phyloP scores from a whole-genome alignment of 2,888 invertebrate species.

The Plagodis pulveraria region DNA sequence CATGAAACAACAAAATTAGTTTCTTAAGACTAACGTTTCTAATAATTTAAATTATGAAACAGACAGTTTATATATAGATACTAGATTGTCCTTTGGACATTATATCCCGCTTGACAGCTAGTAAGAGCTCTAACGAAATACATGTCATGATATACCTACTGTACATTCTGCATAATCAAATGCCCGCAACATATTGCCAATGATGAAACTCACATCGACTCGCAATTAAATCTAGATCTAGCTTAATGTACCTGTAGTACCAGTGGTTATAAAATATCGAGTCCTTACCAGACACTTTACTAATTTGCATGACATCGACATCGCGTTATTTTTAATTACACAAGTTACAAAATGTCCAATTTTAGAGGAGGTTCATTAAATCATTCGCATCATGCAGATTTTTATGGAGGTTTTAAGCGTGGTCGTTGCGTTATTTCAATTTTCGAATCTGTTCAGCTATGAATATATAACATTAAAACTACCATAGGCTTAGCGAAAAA shows the following conservation, averaged over 20 bases:
- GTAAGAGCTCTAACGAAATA: neutral
- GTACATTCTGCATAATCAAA: slow-evolving; percentile 15
- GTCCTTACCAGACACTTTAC: slow-evolving; percentile 45
- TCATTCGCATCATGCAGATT: slow-evolving; percentile 1
- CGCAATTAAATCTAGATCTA: slow-evolving; percentile 42
- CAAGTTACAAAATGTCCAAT: slow-evolving; percentile 20
- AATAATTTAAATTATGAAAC: too few relatives aligned
- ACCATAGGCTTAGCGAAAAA: too few relatives aligned
- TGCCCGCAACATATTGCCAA: slow-evolving; percentile 32
- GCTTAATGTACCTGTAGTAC: slow-evolving; percentile 26
- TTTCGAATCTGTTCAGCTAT: neutral
- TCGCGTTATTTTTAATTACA: slow-evolving; percentile 14
- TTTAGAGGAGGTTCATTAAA: slow-evolving; percentile 15
- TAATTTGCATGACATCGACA: slow-evolving; percentile 47
- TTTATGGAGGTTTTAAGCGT: too few relatives aligned
- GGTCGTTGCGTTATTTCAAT: slow-evolving; percentile 7
- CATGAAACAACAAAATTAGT: too few relatives aligned
- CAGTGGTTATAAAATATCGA: slow-evolving; percentile 36
- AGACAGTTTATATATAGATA: too few relatives aligned
- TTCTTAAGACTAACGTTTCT: too few relatives aligned
- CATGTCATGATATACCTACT: neutral
- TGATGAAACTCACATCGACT: slow-evolving; percentile 43
- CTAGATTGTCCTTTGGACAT: too few relatives aligned
- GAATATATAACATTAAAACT: too few relatives aligned
- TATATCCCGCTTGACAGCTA: neutral